Base-by-base conservation (phyloP, 2,113 vertebrate genomes). In the Aptenodytes forsteri region DNA sequence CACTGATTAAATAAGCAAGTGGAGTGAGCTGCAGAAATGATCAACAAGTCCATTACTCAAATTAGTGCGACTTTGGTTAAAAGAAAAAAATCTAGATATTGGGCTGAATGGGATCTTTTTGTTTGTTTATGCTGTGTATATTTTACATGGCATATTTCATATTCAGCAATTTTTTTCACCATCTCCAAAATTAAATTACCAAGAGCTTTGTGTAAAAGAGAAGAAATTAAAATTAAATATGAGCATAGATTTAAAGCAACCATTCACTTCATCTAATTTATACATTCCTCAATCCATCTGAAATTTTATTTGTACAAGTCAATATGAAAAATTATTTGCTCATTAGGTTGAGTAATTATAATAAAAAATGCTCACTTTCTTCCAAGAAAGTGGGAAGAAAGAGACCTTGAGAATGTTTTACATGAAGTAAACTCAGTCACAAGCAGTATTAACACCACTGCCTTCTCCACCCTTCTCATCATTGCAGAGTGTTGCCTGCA, bases 1-100 rank as follows among this genome's bases (percentile, higher is more conserved):
- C 91, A 95, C 94, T 96, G 95, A 97, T 97, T 93, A 97, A 96
- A 94, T 85, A 87, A 93, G 88, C 89, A 94, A 96, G 76, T 79
- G 52, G 52, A 97, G 61, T 77, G 66, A 96, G 82, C 75, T 59
- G 56, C 81, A 92, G 70, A 96, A 95, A 95, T n/a, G 4, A 95
- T 91, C 92, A 95, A 95, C 92, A 95, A 95, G 81, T 92, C 89
- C 84, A 95, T 97, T 93, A 95, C 71, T 91, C 83, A 91, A 87
- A 97, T 94, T 94, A 95, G 87, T 47, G 62, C 91, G 71, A 87
- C 64, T 95, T 49, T 40, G 65, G 54, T 73, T 59, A 85, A 91
- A 93, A 92, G 36, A 49, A 86, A 93, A 81, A 78, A 75, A 54
- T 36, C 49, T 23, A 70, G 61, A 91, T 94, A 91, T 11, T 36